These are phyloP conservation scores for Neodiprion virginianus DNA, from an alignment of 1,140 invertebrate genomes.

Conservation along the genomic window DNA sequence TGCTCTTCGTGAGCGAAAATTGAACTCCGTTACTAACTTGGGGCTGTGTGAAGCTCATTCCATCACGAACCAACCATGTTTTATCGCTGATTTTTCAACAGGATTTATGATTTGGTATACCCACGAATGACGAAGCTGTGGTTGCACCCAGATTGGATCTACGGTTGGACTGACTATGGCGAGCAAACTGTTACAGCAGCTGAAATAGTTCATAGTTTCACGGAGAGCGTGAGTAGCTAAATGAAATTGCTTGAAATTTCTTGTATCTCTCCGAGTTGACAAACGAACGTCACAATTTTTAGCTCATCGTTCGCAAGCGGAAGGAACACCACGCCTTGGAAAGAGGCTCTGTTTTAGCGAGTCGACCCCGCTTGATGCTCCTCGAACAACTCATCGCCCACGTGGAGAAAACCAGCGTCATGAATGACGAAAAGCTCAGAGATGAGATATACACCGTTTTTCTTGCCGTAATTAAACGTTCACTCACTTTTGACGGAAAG, in stretches of 20 bases:
- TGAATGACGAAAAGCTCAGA: constrained; percentile 43
- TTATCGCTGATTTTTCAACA: constrained; percentile 36
- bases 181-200: constrained; percentile 59
- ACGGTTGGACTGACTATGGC: constrained; percentile 57
- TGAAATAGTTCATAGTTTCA: constrained; percentile 64
- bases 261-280: background rate
- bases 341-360: constrained; percentile 10
- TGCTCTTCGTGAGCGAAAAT: background rate
- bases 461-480: constrained; percentile 44
- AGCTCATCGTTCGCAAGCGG: constrained; percentile 60
- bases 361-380: constrained; percentile 27
- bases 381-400: constrained; percentile 34
- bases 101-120: constrained; percentile 56
- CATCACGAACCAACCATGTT: too few species aligned
- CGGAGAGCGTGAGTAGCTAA: constrained; percentile 59
- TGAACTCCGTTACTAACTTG: background rate
- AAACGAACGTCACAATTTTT: background rate
- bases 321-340: constrained; percentile 42
- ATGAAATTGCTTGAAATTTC: background rate
- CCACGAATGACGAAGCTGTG: constrained; percentile 67
- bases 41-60: background rate
- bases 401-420: constrained; percentile 34
- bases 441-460: constrained; percentile 55
- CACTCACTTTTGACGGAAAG: background rate
- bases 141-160: constrained; percentile 67